Percentiles rank a stretch among this genome's conserved stretches.
These are phyloP conservation scores for Gorsachius magnificus DNA, from an alignment of 2,797 vertebrate species.

Conservation along the genomic window DNA sequence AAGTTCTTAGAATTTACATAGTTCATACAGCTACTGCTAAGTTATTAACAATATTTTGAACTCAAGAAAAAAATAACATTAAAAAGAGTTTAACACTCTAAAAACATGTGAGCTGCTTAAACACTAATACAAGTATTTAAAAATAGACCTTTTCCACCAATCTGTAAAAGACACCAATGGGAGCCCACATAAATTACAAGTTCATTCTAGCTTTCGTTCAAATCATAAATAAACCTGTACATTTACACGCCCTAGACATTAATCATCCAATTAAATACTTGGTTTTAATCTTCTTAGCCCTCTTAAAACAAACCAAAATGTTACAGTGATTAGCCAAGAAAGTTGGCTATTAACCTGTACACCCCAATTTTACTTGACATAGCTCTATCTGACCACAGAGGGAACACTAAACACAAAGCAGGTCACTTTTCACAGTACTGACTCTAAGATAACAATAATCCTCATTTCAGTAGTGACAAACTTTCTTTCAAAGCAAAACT, in stretches of 20 bases:
- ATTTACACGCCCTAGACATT: background rate
- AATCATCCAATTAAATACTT: background rate
- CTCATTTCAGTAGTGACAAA: background rate
- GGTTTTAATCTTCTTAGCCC: background rate
- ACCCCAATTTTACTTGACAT: background rate
- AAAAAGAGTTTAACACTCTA: background rate
- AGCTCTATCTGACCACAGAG: background rate
- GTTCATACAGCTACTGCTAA: background rate
- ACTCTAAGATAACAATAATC: background rate
- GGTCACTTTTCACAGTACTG: background rate
- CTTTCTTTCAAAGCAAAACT: background rate
- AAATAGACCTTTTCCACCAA: background rate
- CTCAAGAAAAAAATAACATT: background rate
- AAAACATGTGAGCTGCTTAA: background rate
- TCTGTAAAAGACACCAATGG: background rate
- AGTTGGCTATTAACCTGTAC: background rate
- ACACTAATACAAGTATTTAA: background rate
- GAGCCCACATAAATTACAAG: background rate
- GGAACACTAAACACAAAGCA: background rate
- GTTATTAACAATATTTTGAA: background rate
- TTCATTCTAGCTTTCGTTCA: background rate
- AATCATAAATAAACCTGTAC: background rate
- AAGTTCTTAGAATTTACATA: background rate
- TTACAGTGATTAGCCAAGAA: background rate
- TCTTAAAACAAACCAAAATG: background rate